phyloP scores from a whole-genome alignment of 2,113 vertebrate species.

The Grallaria varia region DNA sequence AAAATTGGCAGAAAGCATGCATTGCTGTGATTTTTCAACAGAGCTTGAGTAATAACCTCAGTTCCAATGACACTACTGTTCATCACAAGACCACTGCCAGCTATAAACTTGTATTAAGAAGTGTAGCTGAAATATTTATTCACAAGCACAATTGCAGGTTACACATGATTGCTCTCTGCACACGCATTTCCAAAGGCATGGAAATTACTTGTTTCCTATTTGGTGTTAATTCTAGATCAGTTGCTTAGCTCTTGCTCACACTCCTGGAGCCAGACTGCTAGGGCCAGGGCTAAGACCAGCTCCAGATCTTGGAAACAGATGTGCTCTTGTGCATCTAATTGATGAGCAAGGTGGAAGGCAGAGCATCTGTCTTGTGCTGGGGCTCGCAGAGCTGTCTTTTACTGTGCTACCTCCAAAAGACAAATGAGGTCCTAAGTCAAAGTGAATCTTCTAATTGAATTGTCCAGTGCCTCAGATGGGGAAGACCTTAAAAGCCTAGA shows the following conservation, averaged over 20 bases:
- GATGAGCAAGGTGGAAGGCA: neutral
- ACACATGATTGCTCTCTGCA: neutral
- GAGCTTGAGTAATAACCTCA: neutral
- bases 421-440: neutral
- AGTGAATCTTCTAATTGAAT: neutral
- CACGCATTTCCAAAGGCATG: neutral
- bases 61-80: neutral
- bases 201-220: neutral
- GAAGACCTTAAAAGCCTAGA: neutral
- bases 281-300: neutral
- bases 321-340: neutral
- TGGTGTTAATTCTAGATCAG: neutral
- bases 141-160: neutral
- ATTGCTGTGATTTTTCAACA: neutral
- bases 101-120: neutral
- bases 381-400: neutral
- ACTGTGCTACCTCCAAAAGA: neutral
- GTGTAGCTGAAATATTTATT: neutral
- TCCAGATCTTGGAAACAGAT: neutral
- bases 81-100: neutral
- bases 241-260: neutral
- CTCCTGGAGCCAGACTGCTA: neutral
- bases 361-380: neutral
- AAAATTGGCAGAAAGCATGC: neutral
- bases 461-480: neutral